Conservation (phyloP, 2,888 invertebrate genomes). For the Melolontha melolontha region DNA sequence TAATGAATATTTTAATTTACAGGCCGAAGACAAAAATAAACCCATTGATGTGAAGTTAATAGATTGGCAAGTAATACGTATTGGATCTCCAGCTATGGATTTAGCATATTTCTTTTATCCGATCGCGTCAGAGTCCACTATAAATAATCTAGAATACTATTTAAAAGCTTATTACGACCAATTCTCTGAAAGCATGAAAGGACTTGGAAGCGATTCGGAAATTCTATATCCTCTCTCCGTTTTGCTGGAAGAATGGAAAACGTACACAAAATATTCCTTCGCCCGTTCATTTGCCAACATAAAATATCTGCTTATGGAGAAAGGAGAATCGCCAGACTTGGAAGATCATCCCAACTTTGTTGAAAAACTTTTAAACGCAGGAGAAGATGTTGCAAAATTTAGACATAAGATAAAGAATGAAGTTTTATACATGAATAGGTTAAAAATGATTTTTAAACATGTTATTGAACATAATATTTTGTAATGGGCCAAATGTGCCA, state of each 20-base stretch:
- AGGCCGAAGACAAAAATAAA: not conserved
- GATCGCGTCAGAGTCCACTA: slow-evolving; percentile 50
- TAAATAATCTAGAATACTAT: slow-evolving; percentile 53
- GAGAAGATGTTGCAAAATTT: too few species aligned
- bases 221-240: slow-evolving; percentile 50
- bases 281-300: slow-evolving; percentile 50
- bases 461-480: not conserved
- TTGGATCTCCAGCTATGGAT: slow-evolving; percentile 55
- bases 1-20: not conserved
- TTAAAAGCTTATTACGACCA: slow-evolving; percentile 54
- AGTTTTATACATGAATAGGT: not conserved
- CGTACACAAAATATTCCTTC: slow-evolving; percentile 51
- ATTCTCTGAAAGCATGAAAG: slow-evolving; percentile 48
- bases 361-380: too few species aligned
- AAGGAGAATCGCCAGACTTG: slow-evolving; percentile 46
- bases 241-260: slow-evolving; percentile 51
- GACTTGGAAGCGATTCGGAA: slow-evolving; percentile 53
- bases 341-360: too few species aligned
- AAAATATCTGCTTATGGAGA: slow-evolving; percentile 51
- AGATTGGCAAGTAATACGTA: slow-evolving; percentile 44
- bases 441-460: slow-evolving; percentile 19
- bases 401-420: slow-evolving; percentile 4
- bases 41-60: slow-evolving; percentile 30
- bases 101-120: slow-evolving; percentile 57
- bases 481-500: too few species aligned